These are phyloP conservation scores for Allacma fusca DNA, from an alignment of 2,888 invertebrate genomes.

Conservation along the genomic window DNA sequence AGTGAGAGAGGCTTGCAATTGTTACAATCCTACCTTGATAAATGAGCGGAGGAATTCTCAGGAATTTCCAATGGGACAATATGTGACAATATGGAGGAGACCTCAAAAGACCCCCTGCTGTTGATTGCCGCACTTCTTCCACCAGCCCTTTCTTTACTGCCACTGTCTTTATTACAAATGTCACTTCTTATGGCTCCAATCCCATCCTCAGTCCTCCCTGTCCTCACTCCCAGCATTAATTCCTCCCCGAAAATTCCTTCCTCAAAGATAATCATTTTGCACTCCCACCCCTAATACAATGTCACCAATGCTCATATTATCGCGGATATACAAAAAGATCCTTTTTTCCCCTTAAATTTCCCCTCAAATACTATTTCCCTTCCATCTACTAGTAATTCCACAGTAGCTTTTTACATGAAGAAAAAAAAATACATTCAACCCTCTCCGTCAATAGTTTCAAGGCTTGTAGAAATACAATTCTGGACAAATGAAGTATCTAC, in stretches of 20 bases:
- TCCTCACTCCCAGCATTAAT: conserved; percentile 5
- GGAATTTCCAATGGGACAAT: conserved; percentile 29
- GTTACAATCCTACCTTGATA: conserved; percentile 17
- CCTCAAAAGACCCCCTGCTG: conserved; percentile 55
- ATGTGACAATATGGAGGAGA: conserved; percentile 1
- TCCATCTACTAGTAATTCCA: too few species aligned
- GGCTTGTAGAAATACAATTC: too few species aligned
- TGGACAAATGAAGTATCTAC: too few species aligned
- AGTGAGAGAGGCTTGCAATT: too few species aligned
- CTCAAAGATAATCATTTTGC: not conserved
- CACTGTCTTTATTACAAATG: conserved; percentile 24
- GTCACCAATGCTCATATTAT: too few species aligned
- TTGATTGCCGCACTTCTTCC: conserved; percentile 49
- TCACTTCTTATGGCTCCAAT: conserved; percentile 21
- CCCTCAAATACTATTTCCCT: not conserved
- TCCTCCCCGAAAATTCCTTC: not conserved
- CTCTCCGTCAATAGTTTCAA: too few species aligned
- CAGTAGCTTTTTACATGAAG: too few species aligned
- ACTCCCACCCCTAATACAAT: too few species aligned
- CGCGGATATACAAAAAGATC: too few species aligned
- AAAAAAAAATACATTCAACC: too few species aligned
- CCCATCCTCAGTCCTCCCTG: not conserved
- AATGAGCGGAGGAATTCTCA: conserved; percentile 17
- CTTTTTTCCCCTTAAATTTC: not conserved
- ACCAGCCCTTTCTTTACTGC: conserved; percentile 28